These are phyloP conservation scores for Suncus etruscus DNA, from an alignment of 2,113 vertebrate genomes.

Conservation along the genomic window DNA sequence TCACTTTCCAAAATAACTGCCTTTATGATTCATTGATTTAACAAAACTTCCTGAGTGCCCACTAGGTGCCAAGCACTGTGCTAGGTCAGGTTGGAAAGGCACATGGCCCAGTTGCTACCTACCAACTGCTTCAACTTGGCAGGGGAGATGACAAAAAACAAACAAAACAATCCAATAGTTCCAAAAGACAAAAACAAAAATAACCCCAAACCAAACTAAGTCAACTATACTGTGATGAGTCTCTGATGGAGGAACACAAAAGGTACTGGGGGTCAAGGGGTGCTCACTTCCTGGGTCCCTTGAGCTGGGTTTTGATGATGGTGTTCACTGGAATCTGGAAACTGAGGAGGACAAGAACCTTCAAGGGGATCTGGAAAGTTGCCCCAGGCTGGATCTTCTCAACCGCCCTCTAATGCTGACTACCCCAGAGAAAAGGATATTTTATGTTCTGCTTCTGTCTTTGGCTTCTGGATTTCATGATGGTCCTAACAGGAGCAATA, in stretches of 20 bases:
- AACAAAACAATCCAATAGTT: no score
- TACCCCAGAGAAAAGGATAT: neutral
- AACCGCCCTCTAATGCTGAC: neutral
- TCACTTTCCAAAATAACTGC: conserved; percentile 2
- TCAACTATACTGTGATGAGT: accelerated
- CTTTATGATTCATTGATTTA: conserved; percentile 41
- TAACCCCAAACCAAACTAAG: no score
- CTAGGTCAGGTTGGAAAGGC: neutral
- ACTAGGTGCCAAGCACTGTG: neutral
- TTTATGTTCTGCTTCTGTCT: neutral
- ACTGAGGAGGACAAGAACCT: neutral
- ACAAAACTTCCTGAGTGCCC: neutral
- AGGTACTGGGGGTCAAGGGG: accelerated
- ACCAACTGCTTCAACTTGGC: neutral
- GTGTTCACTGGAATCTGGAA: neutral
- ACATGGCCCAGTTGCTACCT: neutral
- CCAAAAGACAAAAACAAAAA: no score
- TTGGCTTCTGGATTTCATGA: neutral
- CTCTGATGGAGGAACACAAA: neutral
- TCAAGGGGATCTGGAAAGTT: neutral
- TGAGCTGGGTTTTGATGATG: neutral
- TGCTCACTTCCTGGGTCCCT: neutral
- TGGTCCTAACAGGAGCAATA: neutral
- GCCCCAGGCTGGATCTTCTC: neutral
- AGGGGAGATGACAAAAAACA: neutral